Percentiles rank a stretch among this genome's conserved stretches.
Conservation (phyloP, 1,140 invertebrate genomes). For the Meloidogyne hapla region DNA sequence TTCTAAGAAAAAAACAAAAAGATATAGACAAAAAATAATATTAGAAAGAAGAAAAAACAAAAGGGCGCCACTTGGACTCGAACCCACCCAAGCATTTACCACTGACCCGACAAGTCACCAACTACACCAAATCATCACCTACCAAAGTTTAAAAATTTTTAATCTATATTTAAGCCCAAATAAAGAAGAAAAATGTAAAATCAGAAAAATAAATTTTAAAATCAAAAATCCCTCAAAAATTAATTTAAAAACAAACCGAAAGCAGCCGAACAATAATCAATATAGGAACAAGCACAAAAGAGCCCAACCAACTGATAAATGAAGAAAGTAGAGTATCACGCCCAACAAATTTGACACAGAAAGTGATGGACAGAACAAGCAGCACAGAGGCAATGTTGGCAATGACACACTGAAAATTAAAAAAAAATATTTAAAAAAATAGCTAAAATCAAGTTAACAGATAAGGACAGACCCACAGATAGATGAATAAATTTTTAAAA, state of each 20-base stretch:
- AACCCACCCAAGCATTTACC: background rate
- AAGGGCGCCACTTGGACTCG: background rate
- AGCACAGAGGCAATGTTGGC: conserved; percentile 45
- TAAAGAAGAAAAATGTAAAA: background rate
- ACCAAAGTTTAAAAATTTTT: too few relatives aligned
- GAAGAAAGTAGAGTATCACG: conserved; percentile 30
- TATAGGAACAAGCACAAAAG: conserved; percentile 43
- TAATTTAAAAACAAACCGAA: conserved; percentile 9
- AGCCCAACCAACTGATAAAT: conserved; percentile 41
- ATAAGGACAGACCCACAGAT: too few relatives aligned
- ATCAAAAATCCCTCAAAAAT: background rate
- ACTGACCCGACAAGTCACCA: background rate
- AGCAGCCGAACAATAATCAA: conserved; percentile 45
- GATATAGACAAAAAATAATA: too few relatives aligned
- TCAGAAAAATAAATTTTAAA: background rate
- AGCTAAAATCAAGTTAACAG: too few relatives aligned
- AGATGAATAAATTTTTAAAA: too few relatives aligned
- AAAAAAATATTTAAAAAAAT: too few relatives aligned
- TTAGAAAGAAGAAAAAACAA: background rate
- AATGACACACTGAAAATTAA: conserved; percentile 41
- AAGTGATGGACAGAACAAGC: conserved; percentile 31
- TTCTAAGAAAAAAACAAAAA: too few relatives aligned
- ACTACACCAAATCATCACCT: too few relatives aligned
- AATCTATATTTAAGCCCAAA: background rate
- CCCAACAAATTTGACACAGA: conserved; percentile 32